These are phyloP conservation scores for Buteo buteo DNA, from an alignment of 2,113 vertebrate genomes.

Conservation along the genomic window DNA sequence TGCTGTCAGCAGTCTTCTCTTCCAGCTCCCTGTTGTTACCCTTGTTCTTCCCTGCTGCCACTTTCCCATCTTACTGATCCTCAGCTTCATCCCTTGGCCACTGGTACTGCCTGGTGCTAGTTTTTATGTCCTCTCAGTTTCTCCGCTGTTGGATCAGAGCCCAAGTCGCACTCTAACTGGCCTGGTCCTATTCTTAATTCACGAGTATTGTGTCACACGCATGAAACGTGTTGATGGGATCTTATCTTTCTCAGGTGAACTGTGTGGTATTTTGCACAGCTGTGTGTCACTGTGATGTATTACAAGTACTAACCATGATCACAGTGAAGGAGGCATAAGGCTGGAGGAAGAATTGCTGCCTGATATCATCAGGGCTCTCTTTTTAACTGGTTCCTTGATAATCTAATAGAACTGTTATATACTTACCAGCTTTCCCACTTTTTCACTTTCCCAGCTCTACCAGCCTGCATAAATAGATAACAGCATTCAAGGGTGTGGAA, in stretches of 20 bases:
- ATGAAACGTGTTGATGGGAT: slow-evolving; percentile 4
- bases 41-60: background rate
- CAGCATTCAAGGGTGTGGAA: background rate
- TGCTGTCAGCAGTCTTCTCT: background rate
- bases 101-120: background rate
- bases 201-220: background rate
- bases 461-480: background rate
- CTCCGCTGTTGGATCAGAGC: background rate
- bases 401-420: background rate
- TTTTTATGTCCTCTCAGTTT: background rate
- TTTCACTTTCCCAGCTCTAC: background rate
- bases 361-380: background rate
- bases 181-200: background rate
- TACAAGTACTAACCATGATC: background rate
- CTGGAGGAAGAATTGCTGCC: background rate
- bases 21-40: background rate
- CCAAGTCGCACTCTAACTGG: background rate
- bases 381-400: slow-evolving; percentile 16
- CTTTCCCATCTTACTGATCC: background rate
- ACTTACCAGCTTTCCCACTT: background rate
- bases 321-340: background rate
- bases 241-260: slow-evolving; percentile 18
- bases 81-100: background rate
- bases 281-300: background rate
- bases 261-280: background rate